Percentiles rank a stretch among this genome's conserved stretches.
phyloP scores from a whole-genome alignment of 2,113 vertebrate genomes.

The Pyxicephalus adspersus region DNA sequence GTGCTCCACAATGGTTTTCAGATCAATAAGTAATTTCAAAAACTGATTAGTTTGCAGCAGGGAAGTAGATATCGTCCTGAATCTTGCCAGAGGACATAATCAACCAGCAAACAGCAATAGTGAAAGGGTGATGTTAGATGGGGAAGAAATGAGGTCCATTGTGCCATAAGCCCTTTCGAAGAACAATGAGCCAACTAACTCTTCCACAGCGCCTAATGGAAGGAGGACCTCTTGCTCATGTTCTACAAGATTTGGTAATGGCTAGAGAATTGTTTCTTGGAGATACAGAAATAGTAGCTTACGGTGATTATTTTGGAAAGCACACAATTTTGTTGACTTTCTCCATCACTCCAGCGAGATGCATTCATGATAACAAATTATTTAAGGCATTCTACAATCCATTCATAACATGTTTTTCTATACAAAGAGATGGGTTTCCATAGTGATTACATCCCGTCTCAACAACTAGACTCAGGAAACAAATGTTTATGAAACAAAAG shows the following conservation, averaged over 20 bases:
- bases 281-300: conserved; percentile 66
- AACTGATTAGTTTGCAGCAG: conserved; percentile 95
- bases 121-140: conserved; percentile 71
- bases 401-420: conserved; percentile 75
- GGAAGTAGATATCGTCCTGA: conserved; percentile 82
- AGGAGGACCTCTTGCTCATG: conserved; percentile 64
- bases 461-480: conserved; percentile 62
- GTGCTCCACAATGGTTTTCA: conserved; percentile 72
- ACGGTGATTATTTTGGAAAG: conserved; percentile 68
- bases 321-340: conserved; percentile 71
- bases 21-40: conserved; percentile 99
- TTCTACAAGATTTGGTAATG: conserved; percentile 60
- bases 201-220: conserved; percentile 63
- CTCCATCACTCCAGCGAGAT: conserved; percentile 71
- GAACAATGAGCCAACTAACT: conserved; percentile 60
- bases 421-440: conserved; percentile 73
- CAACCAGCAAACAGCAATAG: conserved; percentile 83
- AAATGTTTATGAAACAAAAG: conserved; percentile 62
- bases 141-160: conserved; percentile 61
- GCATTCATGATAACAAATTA: conserved; percentile 70
- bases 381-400: conserved; percentile 69
- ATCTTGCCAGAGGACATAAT: conserved; percentile 94
- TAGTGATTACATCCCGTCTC: conserved; percentile 73
- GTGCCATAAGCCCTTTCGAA: conserved; percentile 60
- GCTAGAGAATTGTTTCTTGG: conserved; percentile 63